A percentile compares a stretch with the other conserved stretches of the same genome.
Conservation (phyloP, 2,797 vertebrate genomes). For the Eremophila alpestris region DNA sequence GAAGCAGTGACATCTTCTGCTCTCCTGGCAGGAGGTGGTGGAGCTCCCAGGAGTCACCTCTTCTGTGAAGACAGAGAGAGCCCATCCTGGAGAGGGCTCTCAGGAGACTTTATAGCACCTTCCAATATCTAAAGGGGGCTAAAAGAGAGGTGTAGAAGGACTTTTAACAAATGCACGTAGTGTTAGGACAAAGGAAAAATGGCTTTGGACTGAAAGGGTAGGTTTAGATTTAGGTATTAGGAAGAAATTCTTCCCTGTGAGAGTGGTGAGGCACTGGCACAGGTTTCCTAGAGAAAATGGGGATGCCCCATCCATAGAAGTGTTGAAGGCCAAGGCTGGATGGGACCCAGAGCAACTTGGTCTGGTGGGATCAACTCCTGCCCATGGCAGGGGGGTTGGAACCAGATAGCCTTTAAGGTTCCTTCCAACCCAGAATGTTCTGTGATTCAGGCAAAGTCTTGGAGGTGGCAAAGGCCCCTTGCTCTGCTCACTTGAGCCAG, state of each 20-base stretch:
- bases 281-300: neutral
- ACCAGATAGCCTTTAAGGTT: neutral
- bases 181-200: neutral
- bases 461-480: neutral
- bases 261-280: neutral
- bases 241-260: neutral
- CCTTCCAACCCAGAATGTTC: neutral
- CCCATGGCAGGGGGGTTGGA: fast-evolving
- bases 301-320: neutral
- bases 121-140: neutral
- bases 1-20: neutral
- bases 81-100: neutral
- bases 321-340: neutral
- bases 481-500: neutral
- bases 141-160: neutral
- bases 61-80: neutral
- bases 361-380: neutral
- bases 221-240: neutral
- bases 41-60: neutral
- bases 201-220: neutral
- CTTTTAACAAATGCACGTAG: neutral
- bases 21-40: neutral
- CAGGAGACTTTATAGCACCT: neutral
- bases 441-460: neutral
- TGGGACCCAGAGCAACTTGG: neutral